phyloP scores from a whole-genome alignment of 2,888 invertebrate genomes.

The Heliconius sara region DNA sequence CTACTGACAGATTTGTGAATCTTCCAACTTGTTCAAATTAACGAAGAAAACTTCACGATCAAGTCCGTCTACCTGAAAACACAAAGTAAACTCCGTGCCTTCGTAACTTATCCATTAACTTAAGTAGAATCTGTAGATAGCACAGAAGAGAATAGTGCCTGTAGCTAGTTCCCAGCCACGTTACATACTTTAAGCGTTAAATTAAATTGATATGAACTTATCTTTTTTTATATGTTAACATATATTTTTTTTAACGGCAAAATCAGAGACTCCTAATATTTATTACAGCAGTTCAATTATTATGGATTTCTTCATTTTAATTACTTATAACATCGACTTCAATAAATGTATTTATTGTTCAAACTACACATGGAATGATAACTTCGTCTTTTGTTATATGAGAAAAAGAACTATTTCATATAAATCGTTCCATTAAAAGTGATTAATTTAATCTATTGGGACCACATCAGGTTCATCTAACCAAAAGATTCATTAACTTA shows the following conservation, averaged over 20 bases:
- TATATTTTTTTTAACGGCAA: not conserved
- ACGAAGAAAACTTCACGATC: constrained; percentile 82
- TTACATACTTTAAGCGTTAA: constrained; percentile 72
- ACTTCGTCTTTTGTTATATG: too few species aligned
- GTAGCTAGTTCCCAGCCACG: constrained; percentile 55
- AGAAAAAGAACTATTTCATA: too few species aligned
- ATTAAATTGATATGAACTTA: constrained; percentile 59
- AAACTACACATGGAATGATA: not conserved
- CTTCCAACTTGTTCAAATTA: constrained; percentile 81
- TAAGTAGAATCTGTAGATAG: constrained; percentile 84
- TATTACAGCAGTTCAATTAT: not conserved
- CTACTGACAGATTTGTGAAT: constrained; percentile 75
- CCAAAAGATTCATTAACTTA: constrained; percentile 72
- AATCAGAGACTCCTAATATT: not conserved
- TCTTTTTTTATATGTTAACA: not conserved
- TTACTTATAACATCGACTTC: not conserved
- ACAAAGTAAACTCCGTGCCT: constrained; percentile 82
- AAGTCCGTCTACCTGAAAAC: constrained; percentile 83
- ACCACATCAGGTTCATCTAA: constrained; percentile 54
- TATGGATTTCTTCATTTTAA: not conserved
- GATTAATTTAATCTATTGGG: not conserved
- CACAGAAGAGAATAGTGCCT: constrained; percentile 72
- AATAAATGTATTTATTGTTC: not conserved
- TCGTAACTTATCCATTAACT: constrained; percentile 84
- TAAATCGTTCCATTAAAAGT: constrained; percentile 12